A percentile compares a stretch with the other conserved stretches of the same genome.
These are phyloP conservation scores for Pongo abelii DNA, from an alignment of 2,113 vertebrate species.

Conservation along the genomic window DNA sequence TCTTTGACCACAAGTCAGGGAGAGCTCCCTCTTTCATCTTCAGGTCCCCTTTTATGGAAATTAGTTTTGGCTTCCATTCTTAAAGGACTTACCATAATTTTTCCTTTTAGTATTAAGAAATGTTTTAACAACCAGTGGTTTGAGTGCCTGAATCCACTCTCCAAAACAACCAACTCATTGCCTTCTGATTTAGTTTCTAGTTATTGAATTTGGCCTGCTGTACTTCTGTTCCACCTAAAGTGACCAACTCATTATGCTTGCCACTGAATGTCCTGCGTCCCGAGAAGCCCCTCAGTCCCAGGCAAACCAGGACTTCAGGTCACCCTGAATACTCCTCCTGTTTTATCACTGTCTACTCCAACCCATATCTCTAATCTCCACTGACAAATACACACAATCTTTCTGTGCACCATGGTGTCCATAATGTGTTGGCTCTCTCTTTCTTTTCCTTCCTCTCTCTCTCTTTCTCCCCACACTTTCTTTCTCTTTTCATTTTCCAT, in stretches of 20 bases:
- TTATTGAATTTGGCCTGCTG: not conserved
- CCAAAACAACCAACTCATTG: not conserved
- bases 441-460: not conserved
- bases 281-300: not conserved
- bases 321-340: not conserved
- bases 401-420: not conserved
- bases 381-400: not conserved
- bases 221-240: not conserved
- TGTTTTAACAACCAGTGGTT: conserved; percentile 26
- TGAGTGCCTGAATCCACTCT: conserved; percentile 16
- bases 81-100: conserved; percentile 22
- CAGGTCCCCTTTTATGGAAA: not conserved
- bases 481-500: not conserved
- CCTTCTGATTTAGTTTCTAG: not conserved
- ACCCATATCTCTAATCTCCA: not conserved
- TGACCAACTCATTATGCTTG: not conserved
- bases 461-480: not conserved
- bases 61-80: conserved; percentile 8
- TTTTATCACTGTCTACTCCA: not conserved
- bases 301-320: not conserved
- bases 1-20: not conserved
- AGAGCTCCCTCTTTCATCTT: not conserved
- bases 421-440: not conserved
- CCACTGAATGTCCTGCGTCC: not conserved
- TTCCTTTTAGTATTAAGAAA: conserved; percentile 27